These are phyloP conservation scores for Aleiodes alternator DNA, from an alignment of 2,888 invertebrate genomes.

Conservation along the genomic window DNA sequence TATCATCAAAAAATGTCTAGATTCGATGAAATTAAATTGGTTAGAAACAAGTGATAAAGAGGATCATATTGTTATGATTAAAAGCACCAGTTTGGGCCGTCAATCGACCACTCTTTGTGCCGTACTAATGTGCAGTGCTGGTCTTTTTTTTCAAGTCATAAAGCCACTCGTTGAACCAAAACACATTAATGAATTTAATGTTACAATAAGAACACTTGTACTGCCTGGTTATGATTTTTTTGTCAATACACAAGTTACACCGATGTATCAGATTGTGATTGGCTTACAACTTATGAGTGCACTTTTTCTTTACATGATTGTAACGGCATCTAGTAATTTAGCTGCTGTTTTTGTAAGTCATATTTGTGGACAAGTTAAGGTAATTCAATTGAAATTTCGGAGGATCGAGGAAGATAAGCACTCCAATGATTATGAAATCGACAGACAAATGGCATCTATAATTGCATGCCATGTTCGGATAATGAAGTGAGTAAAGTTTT, in stretches of 20 bases:
- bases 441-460: slow-evolving; percentile 45
- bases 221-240: slow-evolving; percentile 65
- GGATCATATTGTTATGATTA: slow-evolving; percentile 60
- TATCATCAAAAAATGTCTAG: slow-evolving; percentile 44
- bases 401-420: slow-evolving; percentile 39
- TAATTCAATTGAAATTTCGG: slow-evolving; percentile 52
- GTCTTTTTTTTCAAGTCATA: slow-evolving; percentile 64
- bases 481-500: slow-evolving; percentile 54
- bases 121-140: slow-evolving; percentile 63
- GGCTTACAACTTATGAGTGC: slow-evolving; percentile 62
- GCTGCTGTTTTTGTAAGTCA: slow-evolving; percentile 67
- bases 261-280: slow-evolving; percentile 66
- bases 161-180: slow-evolving; percentile 56
- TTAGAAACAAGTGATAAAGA: slow-evolving; percentile 3
- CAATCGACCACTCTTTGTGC: slow-evolving; percentile 58
- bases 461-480: slow-evolving; percentile 52
- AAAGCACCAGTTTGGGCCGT: slow-evolving; percentile 59
- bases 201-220: slow-evolving; percentile 59
- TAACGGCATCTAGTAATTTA: slow-evolving; percentile 63
- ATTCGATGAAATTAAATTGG: slow-evolving; percentile 60
- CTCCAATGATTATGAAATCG: not conserved
- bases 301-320: slow-evolving; percentile 64
- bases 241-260: slow-evolving; percentile 61
- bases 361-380: slow-evolving; percentile 65
- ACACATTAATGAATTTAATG: slow-evolving; percentile 57